Conservation (phyloP, 2,797 vertebrate genomes). For the Halcyon smyrnensis region DNA sequence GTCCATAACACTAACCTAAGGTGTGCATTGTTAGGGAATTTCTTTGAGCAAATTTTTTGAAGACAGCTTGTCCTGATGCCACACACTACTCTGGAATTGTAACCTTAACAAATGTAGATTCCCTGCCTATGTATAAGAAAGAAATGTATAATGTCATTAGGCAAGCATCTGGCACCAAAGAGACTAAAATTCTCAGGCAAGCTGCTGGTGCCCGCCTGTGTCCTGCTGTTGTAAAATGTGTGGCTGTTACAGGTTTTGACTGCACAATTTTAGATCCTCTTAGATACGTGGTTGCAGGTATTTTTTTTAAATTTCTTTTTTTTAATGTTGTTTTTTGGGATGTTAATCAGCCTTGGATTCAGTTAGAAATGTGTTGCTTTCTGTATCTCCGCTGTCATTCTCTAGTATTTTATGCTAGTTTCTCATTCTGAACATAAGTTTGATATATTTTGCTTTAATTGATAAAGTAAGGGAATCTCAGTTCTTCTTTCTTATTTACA, state of each 20-base stretch:
- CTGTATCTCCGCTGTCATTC: not conserved
- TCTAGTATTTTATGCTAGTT: not conserved
- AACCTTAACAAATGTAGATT: not conserved
- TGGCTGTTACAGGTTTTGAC: not conserved
- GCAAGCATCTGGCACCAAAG: not conserved
- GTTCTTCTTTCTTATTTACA: not conserved
- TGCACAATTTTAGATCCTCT: not conserved
- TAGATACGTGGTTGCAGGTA: not conserved
- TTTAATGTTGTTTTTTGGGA: not conserved
- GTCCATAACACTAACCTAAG: not conserved
- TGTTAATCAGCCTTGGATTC: not conserved
- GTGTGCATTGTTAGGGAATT: not conserved
- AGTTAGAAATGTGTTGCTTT: not conserved
- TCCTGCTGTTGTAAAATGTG: not conserved
- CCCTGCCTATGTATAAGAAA: not conserved
- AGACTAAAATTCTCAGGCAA: not conserved
- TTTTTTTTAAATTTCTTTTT: too few species aligned
- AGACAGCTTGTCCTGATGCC: not conserved
- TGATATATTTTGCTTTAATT: not conserved
- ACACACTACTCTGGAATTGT: accelerated
- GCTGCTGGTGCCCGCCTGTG: not conserved
- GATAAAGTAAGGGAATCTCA: not conserved
- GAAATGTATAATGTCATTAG: not conserved
- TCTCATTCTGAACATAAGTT: not conserved
- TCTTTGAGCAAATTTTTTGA: not conserved